phyloP scores from a whole-genome alignment of 2,113 vertebrate species.

The Lynx canadensis region DNA sequence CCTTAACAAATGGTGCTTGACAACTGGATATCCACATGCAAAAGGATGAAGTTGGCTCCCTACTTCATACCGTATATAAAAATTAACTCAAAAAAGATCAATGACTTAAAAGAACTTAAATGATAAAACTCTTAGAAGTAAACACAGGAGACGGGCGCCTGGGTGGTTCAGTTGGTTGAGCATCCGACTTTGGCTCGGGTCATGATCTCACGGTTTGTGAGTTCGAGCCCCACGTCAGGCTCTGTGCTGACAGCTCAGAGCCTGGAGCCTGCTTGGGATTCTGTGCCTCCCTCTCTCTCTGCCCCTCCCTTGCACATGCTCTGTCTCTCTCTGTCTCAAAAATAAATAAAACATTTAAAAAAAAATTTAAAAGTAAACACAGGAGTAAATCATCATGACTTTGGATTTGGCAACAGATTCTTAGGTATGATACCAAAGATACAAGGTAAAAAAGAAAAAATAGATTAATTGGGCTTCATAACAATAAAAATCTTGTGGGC shows the following conservation, averaged over 20 bases:
- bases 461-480: background rate
- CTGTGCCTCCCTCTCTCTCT: too few species aligned
- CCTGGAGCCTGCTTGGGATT: too few species aligned
- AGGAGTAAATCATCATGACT: background rate
- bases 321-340: too few species aligned
- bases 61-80: background rate
- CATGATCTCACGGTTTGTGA: too few species aligned
- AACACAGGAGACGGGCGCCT: background rate
- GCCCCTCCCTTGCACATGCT: too few species aligned
- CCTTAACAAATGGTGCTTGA: background rate
- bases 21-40: background rate
- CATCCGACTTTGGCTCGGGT: too few species aligned
- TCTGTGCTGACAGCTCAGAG: too few species aligned
- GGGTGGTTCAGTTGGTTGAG: too few species aligned
- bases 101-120: background rate
- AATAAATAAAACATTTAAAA: too few species aligned
- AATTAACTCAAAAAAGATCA: background rate
- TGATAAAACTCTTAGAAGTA: background rate
- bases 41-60: background rate
- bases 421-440: background rate
- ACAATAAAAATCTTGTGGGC: background rate
- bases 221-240: too few species aligned
- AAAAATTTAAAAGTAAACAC: background rate
- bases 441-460: background rate
- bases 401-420: conserved; percentile 11